Percentiles rank a stretch among this genome's conserved stretches.
phyloP scores from a whole-genome alignment of 1,140 invertebrate genomes.

The Drosophila ohnishii region DNA sequence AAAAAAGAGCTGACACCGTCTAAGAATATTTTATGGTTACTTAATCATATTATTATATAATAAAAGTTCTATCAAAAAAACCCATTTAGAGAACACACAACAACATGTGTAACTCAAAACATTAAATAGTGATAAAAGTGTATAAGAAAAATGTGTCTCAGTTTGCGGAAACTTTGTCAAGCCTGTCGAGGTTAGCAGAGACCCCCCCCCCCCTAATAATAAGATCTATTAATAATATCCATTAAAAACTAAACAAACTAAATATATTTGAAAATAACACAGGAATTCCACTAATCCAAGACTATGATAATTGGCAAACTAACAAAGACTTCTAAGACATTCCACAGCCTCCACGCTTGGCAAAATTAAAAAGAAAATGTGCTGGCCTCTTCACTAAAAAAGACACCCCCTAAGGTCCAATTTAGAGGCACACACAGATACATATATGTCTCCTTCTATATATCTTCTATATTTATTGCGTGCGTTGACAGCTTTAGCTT shows the following conservation, averaged over 20 bases:
- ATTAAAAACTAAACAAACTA: conserved; percentile 7
- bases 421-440: not conserved
- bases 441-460: conserved; percentile 10
- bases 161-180: conserved; percentile 62
- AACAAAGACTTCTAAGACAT: conserved; percentile 36
- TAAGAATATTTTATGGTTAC: not conserved
- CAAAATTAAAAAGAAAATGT: conserved; percentile 4
- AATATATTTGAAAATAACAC: not conserved
- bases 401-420: conserved; percentile 18
- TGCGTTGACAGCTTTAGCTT: conserved; percentile 52
- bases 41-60: conserved; percentile 2
- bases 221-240: not conserved
- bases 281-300: conserved; percentile 6
- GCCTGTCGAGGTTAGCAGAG: conserved; percentile 60
- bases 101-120: conserved; percentile 40
- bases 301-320: conserved; percentile 26
- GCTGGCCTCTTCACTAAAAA: conserved; percentile 1
- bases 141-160: conserved; percentile 57
- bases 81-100: conserved; percentile 7
- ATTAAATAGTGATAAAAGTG: conserved; percentile 16
- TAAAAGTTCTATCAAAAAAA: not conserved
- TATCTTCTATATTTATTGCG: conserved; percentile 45
- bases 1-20: not conserved
- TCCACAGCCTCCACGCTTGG: conserved; percentile 24
- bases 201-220: no score